Evolutionary conservation across 2,113 vertebrate species (phyloP), one percentile per base, ranked within the genome.

Genomic region (Phyllostomus discolor): DNA sequence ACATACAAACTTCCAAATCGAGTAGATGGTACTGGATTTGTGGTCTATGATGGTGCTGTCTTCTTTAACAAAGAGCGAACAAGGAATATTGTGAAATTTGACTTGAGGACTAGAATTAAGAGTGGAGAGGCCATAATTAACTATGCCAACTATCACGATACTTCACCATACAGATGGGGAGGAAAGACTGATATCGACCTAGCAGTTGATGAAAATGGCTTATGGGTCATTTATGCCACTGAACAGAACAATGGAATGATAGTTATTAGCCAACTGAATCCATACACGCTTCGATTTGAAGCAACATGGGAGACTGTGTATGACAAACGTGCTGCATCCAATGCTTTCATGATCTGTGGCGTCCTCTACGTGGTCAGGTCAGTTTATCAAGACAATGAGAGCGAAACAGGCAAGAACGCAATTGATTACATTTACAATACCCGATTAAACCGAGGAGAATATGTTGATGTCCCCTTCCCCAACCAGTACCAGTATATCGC

Each of bases 161-260:
- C 99, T 1, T 99, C 99, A 2, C 99, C 99, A 0, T 99, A 99
- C 97, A 99, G 99, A 96, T 99, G 99, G 99, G 99, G 99, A 31
- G 99, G 99, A 20, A 99, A 99, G 98, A 99, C 99, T 48, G 99
- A 99, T 98, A 99, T 99, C 72, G 99, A 99, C 98, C 98, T 99
- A 97, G 99, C 99, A 0, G 99, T 99, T 90, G 99, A 99, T 95
- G 99, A 99, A 97, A 99, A 99, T 2, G 99, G 99, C 91, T 98
- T 99, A 67, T 99, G 99, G 99, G 99, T 99, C 91, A 99, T 99
- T 98, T 99, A 99, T 50, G 99, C 99, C 96, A 99, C 99, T 0
- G 99, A 99, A 95, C 99, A 99, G 96, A 99, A 99, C 98, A 99
- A 99, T 0, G 99, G 99, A 57, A 99, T 99, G 99, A 99, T 99